Evolutionary conservation across 1,140 invertebrate species (phyloP), one percentile per base, ranked within the genome.

Genomic region (Drosophila pseudoobscura): DNA sequence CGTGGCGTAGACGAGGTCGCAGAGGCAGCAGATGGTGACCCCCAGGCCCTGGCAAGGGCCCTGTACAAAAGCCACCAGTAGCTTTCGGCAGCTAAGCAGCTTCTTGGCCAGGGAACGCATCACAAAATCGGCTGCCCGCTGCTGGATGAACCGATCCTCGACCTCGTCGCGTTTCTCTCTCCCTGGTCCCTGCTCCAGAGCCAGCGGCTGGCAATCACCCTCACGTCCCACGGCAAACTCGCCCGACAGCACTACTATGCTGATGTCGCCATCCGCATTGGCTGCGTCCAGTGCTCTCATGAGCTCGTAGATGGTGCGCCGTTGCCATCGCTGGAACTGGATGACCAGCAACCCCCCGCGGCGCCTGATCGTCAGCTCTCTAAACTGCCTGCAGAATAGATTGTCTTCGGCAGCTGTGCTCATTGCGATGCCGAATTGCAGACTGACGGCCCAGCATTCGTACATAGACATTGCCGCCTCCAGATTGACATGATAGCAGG

Each of bases 31-130:
- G 0, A 95, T 94, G 7, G 98, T 99, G 0, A 95, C 95, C 51
- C 95, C 95, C 73, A 99, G 95, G 17, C 98, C 98, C 68, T 99
- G 94, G n/a, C 98, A 97, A 51, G 97, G 97, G 39, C 98, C 98
- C 94, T 99, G 98, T 0, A 99, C 95, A 45, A 98, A 92, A 41
- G 95, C 96, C 61, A 99, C 94, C 45, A 99, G 88, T 17, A 98
- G 93, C 92, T 99, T 99, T 0, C 97, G 96, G 90, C 97, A 98
- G 64, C 94, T 93, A 71, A 99, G 97, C 74, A 98, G 95, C 3
- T 95, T 92, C 70, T 94, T 92, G 9, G 98, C 93, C 92, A 97
- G 97, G 35, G 94, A 91, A 54, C 94, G 94, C 65, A 93, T 77
- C 51, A 92, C 80, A 26, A 69, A 65, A 53, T 91, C 84, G 1